Evolutionary conservation across 2,888 invertebrate species (phyloP).

Genomic region (Melinaea menophilus): DNA sequence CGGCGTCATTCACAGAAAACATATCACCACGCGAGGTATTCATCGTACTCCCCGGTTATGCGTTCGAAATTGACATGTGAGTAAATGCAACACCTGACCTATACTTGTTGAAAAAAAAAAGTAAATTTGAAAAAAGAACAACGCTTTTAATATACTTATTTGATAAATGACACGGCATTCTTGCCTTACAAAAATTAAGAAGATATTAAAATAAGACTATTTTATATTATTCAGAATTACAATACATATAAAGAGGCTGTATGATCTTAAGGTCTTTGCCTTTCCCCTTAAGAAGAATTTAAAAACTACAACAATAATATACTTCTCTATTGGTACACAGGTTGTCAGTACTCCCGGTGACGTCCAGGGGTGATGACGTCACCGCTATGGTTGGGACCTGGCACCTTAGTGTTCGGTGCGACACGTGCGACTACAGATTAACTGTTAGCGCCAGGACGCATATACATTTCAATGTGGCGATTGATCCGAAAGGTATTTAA

Average conservation of each 20-base stretch:
- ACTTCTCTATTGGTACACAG: constrained; percentile 37
- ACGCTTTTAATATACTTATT: no score
- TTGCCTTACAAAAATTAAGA: no score
- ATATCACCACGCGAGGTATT: constrained; percentile 55
- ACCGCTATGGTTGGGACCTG: constrained; percentile 57
- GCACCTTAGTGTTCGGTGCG: constrained; percentile 67
- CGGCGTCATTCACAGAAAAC: constrained; percentile 53
- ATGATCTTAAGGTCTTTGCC: no score
- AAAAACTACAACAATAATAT: neutral
- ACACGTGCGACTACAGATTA: constrained; percentile 62
- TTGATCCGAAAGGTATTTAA: constrained; percentile 42
- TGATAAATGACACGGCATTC: no score
- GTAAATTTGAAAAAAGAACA: no score
- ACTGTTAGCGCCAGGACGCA: constrained; percentile 54
- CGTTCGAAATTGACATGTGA: constrained; percentile 49
- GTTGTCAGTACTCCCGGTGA: constrained; percentile 55
- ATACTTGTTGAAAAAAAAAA: no score
- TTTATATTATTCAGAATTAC: no score
- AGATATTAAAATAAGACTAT: no score
- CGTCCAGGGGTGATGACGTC: constrained; percentile 35
- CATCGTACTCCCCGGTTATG: constrained; percentile 57
- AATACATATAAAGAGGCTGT: no score
- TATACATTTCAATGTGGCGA: constrained; percentile 54
- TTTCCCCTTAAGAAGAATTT: no score
- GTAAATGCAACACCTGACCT: constrained; percentile 28